A percentile compares a stretch with the other conserved stretches of the same genome.
Evolutionary conservation across 1,140 invertebrate genomes (phyloP).

Genomic region (Vanessa atalanta): DNA sequence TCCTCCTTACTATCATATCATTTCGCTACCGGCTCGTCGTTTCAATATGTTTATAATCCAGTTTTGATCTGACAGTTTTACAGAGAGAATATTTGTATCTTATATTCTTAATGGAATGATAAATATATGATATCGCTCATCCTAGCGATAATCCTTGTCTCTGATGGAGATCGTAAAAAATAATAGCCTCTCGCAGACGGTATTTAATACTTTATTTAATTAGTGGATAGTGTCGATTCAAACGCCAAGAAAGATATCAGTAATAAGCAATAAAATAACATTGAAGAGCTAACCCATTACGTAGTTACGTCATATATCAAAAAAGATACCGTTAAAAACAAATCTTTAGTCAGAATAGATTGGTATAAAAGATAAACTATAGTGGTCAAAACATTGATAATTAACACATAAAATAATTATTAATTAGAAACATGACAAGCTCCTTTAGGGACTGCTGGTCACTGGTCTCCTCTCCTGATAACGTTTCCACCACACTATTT

Average conservation of each 20-base stretch:
- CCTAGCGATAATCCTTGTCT: slow-evolving; percentile 2
- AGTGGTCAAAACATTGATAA: too few species aligned
- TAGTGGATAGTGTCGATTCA: slow-evolving; percentile 45
- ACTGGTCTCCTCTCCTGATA: too few species aligned
- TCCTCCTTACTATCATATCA: too few species aligned
- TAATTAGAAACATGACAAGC: too few species aligned
- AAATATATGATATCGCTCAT: slow-evolving; percentile 1
- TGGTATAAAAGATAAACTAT: slow-evolving; percentile 2
- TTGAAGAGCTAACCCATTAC: slow-evolving; percentile 17
- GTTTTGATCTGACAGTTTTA: not conserved
- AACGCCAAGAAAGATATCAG: slow-evolving; percentile 36
- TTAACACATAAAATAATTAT: too few species aligned
- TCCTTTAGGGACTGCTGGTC: too few species aligned
- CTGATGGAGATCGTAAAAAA: slow-evolving; percentile 63
- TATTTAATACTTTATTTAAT: slow-evolving; percentile 69
- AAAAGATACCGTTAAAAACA: slow-evolving; percentile 1
- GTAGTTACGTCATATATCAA: slow-evolving; percentile 31
- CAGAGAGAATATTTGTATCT: not conserved
- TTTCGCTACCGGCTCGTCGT: too few species aligned
- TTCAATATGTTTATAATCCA: not conserved
- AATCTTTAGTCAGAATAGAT: not conserved
- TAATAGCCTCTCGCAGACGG: slow-evolving; percentile 59
- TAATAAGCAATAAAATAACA: slow-evolving; percentile 25
- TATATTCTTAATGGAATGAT: not conserved
- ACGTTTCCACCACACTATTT: too few species aligned